These are phyloP conservation scores for Bombus superbus DNA, from an alignment of 1,140 invertebrate genomes.

Conservation along the genomic window DNA sequence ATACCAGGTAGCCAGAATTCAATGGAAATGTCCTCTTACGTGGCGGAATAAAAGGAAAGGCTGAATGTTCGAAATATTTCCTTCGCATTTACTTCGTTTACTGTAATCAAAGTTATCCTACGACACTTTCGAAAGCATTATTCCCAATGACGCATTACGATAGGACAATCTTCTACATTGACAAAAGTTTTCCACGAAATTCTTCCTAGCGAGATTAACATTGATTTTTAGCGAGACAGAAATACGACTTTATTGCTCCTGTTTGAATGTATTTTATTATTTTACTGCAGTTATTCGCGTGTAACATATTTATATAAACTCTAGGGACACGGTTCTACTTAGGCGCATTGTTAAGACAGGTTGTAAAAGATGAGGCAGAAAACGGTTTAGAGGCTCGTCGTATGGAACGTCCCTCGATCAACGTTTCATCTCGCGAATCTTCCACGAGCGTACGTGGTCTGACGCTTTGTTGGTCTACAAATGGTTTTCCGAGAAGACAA, in stretches of 20 bases:
- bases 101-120: no score
- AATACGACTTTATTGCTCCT: no score
- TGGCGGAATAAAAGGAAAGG: background rate
- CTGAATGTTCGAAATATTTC: background rate
- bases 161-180: no score
- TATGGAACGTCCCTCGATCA: background rate
- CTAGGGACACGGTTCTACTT: no score
- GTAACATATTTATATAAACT: no score
- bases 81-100: background rate
- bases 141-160: no score
- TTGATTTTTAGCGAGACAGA: no score
- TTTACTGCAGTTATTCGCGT: no score
- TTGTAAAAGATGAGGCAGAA: background rate
- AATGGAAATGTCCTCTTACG: constrained; percentile 50
- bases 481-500: constrained; percentile 9
- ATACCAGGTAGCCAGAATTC: constrained; percentile 70
- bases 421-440: background rate
- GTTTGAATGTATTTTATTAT: no score
- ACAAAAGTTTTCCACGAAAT: no score
- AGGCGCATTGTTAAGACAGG: background rate
- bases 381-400: background rate
- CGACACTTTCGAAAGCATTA: no score
- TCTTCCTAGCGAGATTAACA: no score
- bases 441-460: background rate
- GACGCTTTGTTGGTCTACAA: background rate